Evolutionary conservation across 2,797 vertebrate genomes (phyloP).

Genomic region (Megalops cyprinoides): DNA sequence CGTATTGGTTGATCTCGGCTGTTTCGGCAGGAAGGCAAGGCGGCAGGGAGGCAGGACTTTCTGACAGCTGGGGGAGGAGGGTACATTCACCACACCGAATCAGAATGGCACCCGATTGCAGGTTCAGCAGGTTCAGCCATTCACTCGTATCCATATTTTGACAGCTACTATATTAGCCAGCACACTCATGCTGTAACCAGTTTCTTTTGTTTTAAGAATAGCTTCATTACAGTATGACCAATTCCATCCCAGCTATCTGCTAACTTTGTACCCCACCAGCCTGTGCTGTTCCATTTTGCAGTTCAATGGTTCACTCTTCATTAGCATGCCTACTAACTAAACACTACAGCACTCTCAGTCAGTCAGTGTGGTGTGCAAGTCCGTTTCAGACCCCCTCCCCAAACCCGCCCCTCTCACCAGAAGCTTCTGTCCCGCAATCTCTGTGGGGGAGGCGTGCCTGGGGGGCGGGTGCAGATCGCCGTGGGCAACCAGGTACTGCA

Average conservation of each 20-base stretch:
- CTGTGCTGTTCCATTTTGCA: not conserved
- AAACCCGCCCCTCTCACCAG: slow-evolving; percentile 68
- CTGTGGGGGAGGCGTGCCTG: slow-evolving; percentile 82
- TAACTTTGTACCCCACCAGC: no score
- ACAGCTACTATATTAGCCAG: not conserved
- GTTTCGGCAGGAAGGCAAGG: slow-evolving; percentile 85
- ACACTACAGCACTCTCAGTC: not conserved
- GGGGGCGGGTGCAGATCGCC: slow-evolving; percentile 88
- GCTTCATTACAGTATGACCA: no score
- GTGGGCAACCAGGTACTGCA: slow-evolving; percentile 84
- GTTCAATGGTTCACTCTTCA: not conserved
- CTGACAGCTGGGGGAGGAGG: slow-evolving; percentile 66
- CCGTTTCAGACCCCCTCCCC: not conserved
- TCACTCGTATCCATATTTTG: not conserved
- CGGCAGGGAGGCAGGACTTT: slow-evolving; percentile 77
- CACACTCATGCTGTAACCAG: not conserved
- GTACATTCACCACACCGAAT: slow-evolving; percentile 24
- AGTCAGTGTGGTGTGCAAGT: not conserved
- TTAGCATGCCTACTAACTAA: not conserved
- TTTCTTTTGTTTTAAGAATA: no score
- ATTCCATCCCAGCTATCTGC: not conserved
- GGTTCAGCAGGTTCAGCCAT: not conserved
- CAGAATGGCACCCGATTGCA: not conserved
- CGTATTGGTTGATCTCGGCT: slow-evolving; percentile 89
- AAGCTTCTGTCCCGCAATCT: slow-evolving; percentile 90